Evolutionary conservation across 2,113 vertebrate species (phyloP), one percentile per base, ranked within the genome.

Genomic region (Dromaius novaehollandiae): DNA sequence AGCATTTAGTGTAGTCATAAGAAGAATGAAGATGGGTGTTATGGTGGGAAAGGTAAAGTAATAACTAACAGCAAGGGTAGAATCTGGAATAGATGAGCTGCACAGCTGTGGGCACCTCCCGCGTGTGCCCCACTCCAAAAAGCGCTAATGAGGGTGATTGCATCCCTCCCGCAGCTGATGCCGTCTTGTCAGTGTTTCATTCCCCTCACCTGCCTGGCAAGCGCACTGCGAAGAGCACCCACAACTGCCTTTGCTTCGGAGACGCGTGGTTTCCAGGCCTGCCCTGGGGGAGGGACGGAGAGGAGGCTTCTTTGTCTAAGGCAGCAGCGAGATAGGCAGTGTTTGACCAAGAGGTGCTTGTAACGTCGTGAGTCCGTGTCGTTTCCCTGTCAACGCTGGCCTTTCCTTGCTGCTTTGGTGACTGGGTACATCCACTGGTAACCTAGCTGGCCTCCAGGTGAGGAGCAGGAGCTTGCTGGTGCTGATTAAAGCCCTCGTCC

Each of bases 341-440:
- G 28, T 64, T 64, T 64, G 61, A 64, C 20, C 24, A 30, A 17
- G 61, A 25, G 63, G 25, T 26, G 63, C 58, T 65, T 5, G 36
- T 40, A 14, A 7, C 20, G 64, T 30, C 28, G 9, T 30, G 38
- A 20, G 74, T 5, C 28, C 0, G 5, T 11, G 30, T 11, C 21
- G 24, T 32, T 38, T 34, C 40, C 40, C 34, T 4, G 1, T 24
- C 20, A 9, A 26, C 2, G 20, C 15, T 32, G 40, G 38, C 48
- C n/a, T 26, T 71, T 12, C 40, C 48, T 7, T 6, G 38, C 26
- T 28, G 50, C 0, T 0, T 24, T 15, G 2, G 34, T 2, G 2
- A 2, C 18, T 5, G 2, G 46, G 2, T 13, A n/a, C 3, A 0
- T 51, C 30, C 42, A 14, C 30, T 11, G 32, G 36, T 24, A 16